Base-by-base conservation (phyloP, 2,797 vertebrate species). In the Netta rufina region DNA sequence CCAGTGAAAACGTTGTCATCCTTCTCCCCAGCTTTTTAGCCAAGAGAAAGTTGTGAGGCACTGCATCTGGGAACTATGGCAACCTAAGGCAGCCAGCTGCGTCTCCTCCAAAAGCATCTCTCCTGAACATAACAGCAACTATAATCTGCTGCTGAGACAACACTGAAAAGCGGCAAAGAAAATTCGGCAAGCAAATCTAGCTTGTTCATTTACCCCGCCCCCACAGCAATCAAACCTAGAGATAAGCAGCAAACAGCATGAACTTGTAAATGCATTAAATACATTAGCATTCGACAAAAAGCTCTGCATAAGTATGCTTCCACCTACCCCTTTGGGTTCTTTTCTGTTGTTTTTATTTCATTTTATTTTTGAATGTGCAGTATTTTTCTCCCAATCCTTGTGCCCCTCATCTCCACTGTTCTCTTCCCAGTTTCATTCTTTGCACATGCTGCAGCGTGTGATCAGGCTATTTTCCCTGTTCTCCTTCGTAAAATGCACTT, bases 51-150 rank as follows among this genome's bases (percentile, higher is more conserved):
- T 19, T 27, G 39, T 47, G 53, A 94, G 64, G 43, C 56, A 15
- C 17, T 33, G 41, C 78, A 81, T 39, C 64, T 78, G 83, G 87
- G 36, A 86, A 24, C 69, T 78, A 67, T 51, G 71, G 91, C 83
- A 94, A 89, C 36, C 30, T 7, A 4, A 18, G 30, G 60, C 76
- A 95, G 60, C 20, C 92, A 94, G 92, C 83, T 91, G 91, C 66
- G 80, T 91, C 71, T 64, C 43, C 32, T 93, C 74, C 60, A 88
- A 81, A 62, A 88, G 66, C 83, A 88, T 64, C 60, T 71, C 64
- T 60, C 80, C 58, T 5, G 2, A 73, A 74, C 5, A 1, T 25
- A 90, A 69, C 41, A 86, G 64, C 78, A 77, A 71, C 32, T 41
- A 56, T 30, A 41, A 80, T 22, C 64, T 47, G 66, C 62, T 43